phyloP scores from a whole-genome alignment of 2,888 invertebrate genomes.

The Drosophila emarginata region DNA sequence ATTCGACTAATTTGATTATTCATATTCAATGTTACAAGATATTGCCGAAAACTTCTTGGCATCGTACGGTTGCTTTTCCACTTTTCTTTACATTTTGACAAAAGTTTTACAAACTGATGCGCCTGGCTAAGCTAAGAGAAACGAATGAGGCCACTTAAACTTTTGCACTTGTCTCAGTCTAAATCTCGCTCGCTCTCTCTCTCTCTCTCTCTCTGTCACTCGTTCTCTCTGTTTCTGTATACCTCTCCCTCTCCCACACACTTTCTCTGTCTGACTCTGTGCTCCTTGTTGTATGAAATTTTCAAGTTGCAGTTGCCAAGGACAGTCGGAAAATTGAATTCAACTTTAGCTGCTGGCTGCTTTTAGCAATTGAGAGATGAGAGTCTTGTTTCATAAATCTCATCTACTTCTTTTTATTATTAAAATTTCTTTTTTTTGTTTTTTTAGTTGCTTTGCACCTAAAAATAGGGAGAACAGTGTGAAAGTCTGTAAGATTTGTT shows the following conservation, averaged over 20 bases:
- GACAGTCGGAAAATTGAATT: constrained; percentile 27
- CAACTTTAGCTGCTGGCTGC: constrained; percentile 1
- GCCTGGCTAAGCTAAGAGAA: constrained; percentile 9
- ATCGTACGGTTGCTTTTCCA: background rate
- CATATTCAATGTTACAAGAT: background rate
- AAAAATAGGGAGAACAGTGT: background rate
- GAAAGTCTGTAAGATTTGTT: too few relatives aligned
- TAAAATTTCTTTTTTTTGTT: background rate
- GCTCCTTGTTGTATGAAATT: background rate
- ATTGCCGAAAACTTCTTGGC: background rate
- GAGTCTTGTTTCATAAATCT: background rate
- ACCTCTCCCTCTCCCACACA: background rate
- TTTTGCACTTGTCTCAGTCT: constrained; percentile 2
- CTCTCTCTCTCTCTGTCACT: background rate
- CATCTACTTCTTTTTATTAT: background rate
- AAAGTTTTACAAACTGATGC: constrained; percentile 5
- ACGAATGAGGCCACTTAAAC: constrained; percentile 8
- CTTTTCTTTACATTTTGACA: background rate
- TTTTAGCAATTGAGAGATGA: background rate
- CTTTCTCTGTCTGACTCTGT: background rate
- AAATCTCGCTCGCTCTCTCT: background rate
- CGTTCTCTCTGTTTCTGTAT: background rate
- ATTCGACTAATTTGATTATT: background rate
- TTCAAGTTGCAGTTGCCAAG: constrained; percentile 42
- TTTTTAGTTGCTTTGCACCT: too few relatives aligned